Conservation (phyloP, 2,113 vertebrate genomes). For the Aptenodytes patagonicus region DNA sequence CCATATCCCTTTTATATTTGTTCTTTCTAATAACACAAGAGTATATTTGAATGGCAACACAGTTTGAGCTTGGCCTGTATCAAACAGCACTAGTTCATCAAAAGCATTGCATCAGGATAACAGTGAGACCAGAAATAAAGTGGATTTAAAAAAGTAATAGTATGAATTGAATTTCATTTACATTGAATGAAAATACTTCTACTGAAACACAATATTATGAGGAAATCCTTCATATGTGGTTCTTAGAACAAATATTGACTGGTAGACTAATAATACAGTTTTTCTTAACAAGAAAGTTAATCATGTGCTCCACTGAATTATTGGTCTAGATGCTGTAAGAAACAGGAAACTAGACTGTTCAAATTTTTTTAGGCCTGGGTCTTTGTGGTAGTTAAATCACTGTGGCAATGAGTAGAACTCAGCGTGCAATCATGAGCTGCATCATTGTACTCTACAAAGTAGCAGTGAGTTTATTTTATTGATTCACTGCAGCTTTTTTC, state of each 20-base stretch:
- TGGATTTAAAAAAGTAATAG: background rate
- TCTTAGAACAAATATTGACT: background rate
- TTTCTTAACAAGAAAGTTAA: background rate
- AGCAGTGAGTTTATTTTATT: background rate
- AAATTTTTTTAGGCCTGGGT: background rate
- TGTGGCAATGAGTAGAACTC: background rate
- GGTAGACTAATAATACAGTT: background rate
- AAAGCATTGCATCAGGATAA: background rate
- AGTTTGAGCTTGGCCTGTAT: background rate
- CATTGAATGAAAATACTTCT: background rate
- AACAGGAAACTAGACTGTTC: background rate
- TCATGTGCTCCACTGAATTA: background rate
- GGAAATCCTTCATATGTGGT: background rate
- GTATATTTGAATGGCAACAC: background rate
- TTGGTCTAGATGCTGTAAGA: background rate
- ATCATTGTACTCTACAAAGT: background rate
- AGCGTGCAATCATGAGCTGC: background rate
- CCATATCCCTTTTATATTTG: background rate
- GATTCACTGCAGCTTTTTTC: background rate
- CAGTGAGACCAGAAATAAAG: background rate
- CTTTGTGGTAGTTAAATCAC: background rate
- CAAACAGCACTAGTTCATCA: background rate
- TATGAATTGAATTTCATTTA: background rate
- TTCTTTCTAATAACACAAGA: background rate
- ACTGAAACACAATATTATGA: background rate